Base-by-base conservation (phyloP, 2,888 invertebrate genomes). In the Eupelmus urozonus region DNA sequence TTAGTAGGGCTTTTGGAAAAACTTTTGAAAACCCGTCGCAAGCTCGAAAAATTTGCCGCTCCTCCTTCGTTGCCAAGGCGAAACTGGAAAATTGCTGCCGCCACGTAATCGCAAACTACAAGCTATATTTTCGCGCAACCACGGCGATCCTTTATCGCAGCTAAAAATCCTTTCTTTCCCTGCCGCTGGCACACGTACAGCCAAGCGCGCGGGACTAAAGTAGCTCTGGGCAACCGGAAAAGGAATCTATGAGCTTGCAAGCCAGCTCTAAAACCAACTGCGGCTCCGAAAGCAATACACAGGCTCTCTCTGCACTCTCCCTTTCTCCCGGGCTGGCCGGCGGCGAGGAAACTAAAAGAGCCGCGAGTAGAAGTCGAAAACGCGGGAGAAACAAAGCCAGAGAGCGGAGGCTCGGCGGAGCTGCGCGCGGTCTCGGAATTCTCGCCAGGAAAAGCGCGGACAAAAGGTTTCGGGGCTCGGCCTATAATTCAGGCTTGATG, bases 401-500 rank as follows among this genome's bases (percentile, higher is more conserved):
- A 80, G 78, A 49, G 45, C 81, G 83, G 85, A 86, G 85, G 85
- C 84, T 80, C 23, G 9, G 34, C 3, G 34, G 34, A 34, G 9
- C 5, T 5, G 34, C 9, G 45, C 16, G 45, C 9, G 45, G 16
- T n/a, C 23, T 51, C 51, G 40, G 84, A 85, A 86, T 85, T 80
- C 85, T 82, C 85, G 86, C 84, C 86, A 88, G 88, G 88, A 87
- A 88, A 88, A 88, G 87, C 87, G 84, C 84, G 87, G 87, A 89
- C 88, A 89, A 89, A 89, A 88, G 88, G 87, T 87, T 88, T 87
- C 85, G 85, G 86, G 82, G 85, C 84, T n/a, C 84, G 83, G 87
- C 87, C 88, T 88, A 88, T 88, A 89, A 88, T 88, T 88, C 88
- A 88, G 85, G 83, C 84, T 85, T 88, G 88, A 88, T 88, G 86